Evolutionary conservation across 2,797 vertebrate genomes (phyloP).

Genomic region (Sebastes variabilis): DNA sequence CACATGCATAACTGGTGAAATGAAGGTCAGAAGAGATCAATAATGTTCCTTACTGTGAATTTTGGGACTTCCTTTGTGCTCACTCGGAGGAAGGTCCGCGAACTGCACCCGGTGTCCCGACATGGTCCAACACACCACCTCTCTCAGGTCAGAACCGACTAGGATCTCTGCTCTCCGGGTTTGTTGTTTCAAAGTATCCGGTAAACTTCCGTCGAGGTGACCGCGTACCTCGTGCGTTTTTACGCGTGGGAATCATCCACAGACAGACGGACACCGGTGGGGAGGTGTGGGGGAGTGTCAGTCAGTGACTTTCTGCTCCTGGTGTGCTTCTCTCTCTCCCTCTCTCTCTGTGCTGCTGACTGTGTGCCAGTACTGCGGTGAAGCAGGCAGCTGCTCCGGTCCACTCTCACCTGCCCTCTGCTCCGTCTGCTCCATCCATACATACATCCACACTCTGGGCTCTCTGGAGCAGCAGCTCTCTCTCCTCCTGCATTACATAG

Average conservation of each 20-base stretch:
- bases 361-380: constrained; percentile 73
- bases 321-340: too few relatives aligned
- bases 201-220: constrained; percentile 63
- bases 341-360: constrained; percentile 24
- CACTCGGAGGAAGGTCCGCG: constrained; percentile 79
- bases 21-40: neutral
- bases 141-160: constrained; percentile 41
- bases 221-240: constrained; percentile 9
- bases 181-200: constrained; percentile 59
- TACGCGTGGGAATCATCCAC: constrained; percentile 34
- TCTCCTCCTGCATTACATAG: constrained; percentile 33
- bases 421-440: neutral
- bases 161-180: neutral
- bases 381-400: constrained; percentile 19
- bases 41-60: constrained; percentile 76
- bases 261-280: neutral
- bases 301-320: too few relatives aligned
- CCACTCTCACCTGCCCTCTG: constrained; percentile 63
- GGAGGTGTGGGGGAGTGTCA: too few relatives aligned
- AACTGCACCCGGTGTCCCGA: constrained; percentile 88
- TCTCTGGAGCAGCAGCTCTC: neutral
- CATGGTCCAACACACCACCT: constrained; percentile 62
- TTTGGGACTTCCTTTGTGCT: constrained; percentile 77
- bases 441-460: neutral
- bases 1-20: neutral